Evolutionary conservation across 2,797 vertebrate genomes (phyloP).

Genomic region (Poeciliopsis infans): DNA sequence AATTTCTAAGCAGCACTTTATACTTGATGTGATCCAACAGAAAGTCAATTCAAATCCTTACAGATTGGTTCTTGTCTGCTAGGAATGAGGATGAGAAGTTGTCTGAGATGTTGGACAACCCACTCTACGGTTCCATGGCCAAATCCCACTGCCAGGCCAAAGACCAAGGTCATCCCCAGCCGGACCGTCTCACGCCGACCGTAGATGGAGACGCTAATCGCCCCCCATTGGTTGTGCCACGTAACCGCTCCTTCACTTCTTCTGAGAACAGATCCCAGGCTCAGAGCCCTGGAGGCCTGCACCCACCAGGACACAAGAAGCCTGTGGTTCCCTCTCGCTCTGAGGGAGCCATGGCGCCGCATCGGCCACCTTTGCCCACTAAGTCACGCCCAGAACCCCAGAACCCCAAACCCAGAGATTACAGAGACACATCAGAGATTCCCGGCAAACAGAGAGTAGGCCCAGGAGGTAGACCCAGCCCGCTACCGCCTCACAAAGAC

Average conservation of each 20-base stretch:
- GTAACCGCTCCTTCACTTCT: conserved; percentile 88
- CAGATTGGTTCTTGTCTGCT: conserved; percentile 11
- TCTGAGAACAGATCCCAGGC: conserved; percentile 81
- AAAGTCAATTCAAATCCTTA: conserved; percentile 1
- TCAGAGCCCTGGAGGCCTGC: conserved; percentile 40
- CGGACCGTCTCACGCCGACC: conserved; percentile 72
- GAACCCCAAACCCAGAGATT: conserved; percentile 82
- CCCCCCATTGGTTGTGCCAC: conserved; percentile 82
- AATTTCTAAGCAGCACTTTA: neutral
- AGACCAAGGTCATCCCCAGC: conserved; percentile 81
- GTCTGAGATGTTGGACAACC: conserved; percentile 97
- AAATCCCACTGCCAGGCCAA: conserved; percentile 70
- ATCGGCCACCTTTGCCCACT: conserved; percentile 86
- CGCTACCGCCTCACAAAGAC: conserved; percentile 67
- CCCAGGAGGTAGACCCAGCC: conserved; percentile 59
- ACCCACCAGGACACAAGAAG: conserved; percentile 79
- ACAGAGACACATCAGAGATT: conserved; percentile 87
- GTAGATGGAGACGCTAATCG: conserved; percentile 78
- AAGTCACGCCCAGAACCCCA: conserved; percentile 80
- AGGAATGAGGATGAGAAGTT: conserved; percentile 73
- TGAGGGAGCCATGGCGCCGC: conserved; percentile 73
- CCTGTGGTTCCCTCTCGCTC: conserved; percentile 85
- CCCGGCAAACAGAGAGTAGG: conserved; percentile 78
- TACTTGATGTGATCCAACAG: neutral
- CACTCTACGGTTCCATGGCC: conserved; percentile 88